phyloP scores from a whole-genome alignment of 2,113 vertebrate genomes.

The Hirundichthys speculiger region DNA sequence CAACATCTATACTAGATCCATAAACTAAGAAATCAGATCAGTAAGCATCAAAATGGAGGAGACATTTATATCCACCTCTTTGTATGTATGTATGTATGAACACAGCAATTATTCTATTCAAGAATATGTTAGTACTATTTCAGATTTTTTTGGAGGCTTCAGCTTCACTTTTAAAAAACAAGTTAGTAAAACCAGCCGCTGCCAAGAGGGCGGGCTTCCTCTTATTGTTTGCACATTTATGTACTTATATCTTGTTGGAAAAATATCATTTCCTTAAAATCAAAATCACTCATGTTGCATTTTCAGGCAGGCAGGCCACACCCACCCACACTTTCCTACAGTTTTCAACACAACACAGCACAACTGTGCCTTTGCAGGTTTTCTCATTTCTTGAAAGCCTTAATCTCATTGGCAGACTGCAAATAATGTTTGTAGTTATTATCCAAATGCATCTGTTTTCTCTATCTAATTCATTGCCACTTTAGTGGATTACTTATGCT shows the following conservation, averaged over 20 bases:
- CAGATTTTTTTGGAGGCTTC: not conserved
- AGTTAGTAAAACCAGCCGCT: not conserved
- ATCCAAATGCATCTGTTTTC: conserved; percentile 54
- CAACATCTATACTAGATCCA: no score
- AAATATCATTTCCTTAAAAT: no score
- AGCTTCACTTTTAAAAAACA: not conserved
- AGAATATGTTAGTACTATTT: no score
- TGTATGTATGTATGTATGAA: no score
- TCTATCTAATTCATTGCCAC: conserved; percentile 1
- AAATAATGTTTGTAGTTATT: conserved; percentile 56
- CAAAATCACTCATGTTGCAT: no score
- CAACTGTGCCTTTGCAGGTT: not conserved
- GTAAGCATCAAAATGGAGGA: no score
- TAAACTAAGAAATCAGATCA: not conserved
- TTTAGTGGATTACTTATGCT: conserved; percentile 48
- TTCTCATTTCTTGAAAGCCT: conserved; percentile 33
- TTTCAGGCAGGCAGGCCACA: no score
- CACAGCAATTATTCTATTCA: no score
- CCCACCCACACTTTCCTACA: not conserved
- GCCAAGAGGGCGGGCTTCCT: conserved; percentile 18
- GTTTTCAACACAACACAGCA: conserved; percentile 17
- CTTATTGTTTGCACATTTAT: conserved; percentile 26
- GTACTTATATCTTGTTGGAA: no score
- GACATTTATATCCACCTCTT: no score
- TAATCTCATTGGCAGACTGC: conserved; percentile 44